Evolutionary conservation across 2,888 invertebrate genomes (phyloP), one percentile per base, ranked within the genome.

Genomic region (Polylopha cassiicola): DNA sequence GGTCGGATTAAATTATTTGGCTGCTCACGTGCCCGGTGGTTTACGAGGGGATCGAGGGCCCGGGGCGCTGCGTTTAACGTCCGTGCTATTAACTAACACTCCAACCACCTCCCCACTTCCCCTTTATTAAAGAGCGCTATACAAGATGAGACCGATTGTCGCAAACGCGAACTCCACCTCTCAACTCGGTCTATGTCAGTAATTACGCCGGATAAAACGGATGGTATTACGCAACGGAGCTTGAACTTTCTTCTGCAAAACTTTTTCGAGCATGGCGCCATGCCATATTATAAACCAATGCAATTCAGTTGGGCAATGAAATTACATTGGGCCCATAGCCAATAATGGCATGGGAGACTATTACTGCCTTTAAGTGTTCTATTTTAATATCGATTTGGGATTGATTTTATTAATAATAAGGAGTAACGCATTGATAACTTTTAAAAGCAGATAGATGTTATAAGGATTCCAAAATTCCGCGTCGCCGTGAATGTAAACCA

Each of bases 1-100:
- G 47, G 50, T 38, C 32, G 55, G 54, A 65, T 69, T 62, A 63
- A 65, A 64, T 65, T 64, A 66, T 68, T 65, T 58, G 57, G 55
- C 54, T 57, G 53, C 55, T 60, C 61, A 57, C 61, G 62, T 57
- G 53, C 53, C 53, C 49, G 55, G 37, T 51, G 55, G 46, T 61
- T 61, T 59, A 60, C 53, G 60, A 58, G 54, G 53, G 49, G 34
- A 17, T 21, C 20, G 32, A 18, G 42, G 33, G 48, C 48, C 43
- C 44, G 34, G 39, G 46, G 53, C 49, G 43, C 37, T 44, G 41
- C 47, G 44, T 54, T 58, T 61, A 59, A 53, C 55, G 53, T 57
- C 50, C 47, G 28, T 37, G 39, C 52, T 62, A 61, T 61, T 61
- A 59, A 60, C 57, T 57, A 58, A 51, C 48, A 44, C 37, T 43